Base-by-base conservation (phyloP, 2,888 invertebrate genomes). In the Ashinkailepas kermadecensis region DNA sequence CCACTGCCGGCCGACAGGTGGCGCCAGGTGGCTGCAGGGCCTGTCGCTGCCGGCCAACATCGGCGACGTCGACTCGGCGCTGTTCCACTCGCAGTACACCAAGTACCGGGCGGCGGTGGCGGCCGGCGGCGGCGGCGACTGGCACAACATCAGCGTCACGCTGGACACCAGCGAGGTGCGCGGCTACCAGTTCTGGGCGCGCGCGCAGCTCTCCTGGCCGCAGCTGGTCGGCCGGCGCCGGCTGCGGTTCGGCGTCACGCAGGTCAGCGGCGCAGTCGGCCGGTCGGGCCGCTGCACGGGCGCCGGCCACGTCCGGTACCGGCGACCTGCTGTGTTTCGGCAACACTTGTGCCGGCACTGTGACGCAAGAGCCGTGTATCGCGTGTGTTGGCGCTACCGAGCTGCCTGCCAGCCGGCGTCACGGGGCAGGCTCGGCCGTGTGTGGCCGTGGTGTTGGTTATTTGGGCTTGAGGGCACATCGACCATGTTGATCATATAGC, bases 161-260 rank as follows among this genome's bases (percentile, higher is more conserved):
- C 86, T 95, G 86, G 94, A 95, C 87, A 95, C 95, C 8, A 91
- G 91, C 80, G 92, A 93, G 88, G 89, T 90, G 80, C 88, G 88
- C 82, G 91, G 91, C 83, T 91, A 93, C 86, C 89, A 91, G 86
- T 91, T 93, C 84, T 88, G 91, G 83, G 91, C 92, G 10, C 90
- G 91, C 84, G 91, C 93, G 78, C 78, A 58, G 57, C 57, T 58
- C 57, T 9, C 6, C 23, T 78, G 78, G 78, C 78, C 78, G 4
- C 58, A 56, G 58, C 57, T 78, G 78, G 15, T 78, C 18, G 54
- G 93, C 87, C 93, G 93, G 10, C 87, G 93, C 0, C 93, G 93
- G 87, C 91, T 93, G 82, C 93, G 92, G 82, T 93, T 87, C 93
- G 93, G 11, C 87, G 93, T 1, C 93, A 93, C 74, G 0, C 74